A percentile compares a stretch with the other conserved stretches of the same genome.
Conservation (phyloP, 2,888 invertebrate genomes). For the Nephrotoma guestfalica region DNA sequence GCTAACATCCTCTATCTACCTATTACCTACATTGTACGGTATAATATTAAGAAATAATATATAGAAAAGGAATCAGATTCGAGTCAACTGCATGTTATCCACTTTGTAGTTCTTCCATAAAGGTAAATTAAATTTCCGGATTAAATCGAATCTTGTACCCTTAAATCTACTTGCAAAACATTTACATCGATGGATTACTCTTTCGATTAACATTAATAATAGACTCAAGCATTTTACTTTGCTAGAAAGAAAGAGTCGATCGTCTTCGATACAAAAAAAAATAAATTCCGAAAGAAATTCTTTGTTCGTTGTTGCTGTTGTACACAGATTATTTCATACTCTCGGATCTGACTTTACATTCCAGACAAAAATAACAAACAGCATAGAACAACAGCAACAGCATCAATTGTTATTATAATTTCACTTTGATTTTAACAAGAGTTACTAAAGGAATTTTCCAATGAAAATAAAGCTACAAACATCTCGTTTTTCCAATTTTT, state of each 20-base stretch:
- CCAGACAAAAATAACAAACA: neutral
- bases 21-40: too few species aligned
- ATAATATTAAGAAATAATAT: neutral
- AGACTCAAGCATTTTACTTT: neutral
- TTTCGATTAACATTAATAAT: neutral
- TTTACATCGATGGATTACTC: neutral
- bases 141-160: neutral
- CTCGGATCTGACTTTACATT: neutral
- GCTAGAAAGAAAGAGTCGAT: neutral
- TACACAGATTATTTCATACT: neutral
- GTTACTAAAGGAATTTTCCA: neutral
- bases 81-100: neutral
- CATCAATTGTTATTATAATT: neutral
- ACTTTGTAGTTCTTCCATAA: neutral
- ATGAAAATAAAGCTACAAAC: neutral
- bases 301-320: neutral
- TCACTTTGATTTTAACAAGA: neutral
- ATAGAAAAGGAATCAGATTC: neutral
- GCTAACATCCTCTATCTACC: neutral
- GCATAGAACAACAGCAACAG: neutral
- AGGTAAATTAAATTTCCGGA: neutral
- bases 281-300: neutral
- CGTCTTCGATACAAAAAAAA: neutral
- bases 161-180: neutral
- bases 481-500: neutral